Conservation (phyloP, 2,888 invertebrate genomes). For the Drosophila borborema region DNA sequence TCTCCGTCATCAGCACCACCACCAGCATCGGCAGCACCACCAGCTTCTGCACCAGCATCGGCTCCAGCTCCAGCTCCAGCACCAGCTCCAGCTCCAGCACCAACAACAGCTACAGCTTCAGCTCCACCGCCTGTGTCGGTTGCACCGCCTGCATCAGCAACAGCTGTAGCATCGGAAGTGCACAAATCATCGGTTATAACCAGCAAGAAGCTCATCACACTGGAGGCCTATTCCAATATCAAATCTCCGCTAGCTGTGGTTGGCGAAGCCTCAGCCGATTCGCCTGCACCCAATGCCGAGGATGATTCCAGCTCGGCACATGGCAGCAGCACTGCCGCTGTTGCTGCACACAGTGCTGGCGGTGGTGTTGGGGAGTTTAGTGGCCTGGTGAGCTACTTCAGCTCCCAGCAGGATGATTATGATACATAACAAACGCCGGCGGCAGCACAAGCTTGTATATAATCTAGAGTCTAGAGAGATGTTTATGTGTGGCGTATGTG, state of each 20-base stretch:
- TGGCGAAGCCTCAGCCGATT: conserved; percentile 67
- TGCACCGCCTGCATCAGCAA: conserved; percentile 23
- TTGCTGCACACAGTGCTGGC: conserved; percentile 46
- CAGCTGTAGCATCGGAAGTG: conserved; percentile 48
- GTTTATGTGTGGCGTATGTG: conserved; percentile 38
- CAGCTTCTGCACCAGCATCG: conserved; percentile 24
- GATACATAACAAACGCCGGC: conserved; percentile 88
- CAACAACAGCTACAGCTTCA: conserved; percentile 20
- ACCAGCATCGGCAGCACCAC: conserved; percentile 15
- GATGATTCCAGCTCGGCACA: conserved; percentile 78
- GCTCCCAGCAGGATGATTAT: conserved; percentile 95
- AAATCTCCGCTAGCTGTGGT: conserved; percentile 77
- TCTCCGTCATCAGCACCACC: conserved; percentile 21
- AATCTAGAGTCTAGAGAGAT: conserved; percentile 51
- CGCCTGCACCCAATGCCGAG: conserved; percentile 74
- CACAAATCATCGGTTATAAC: conserved; percentile 65
- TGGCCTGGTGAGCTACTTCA: conserved; percentile 96
- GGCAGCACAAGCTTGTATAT: conserved; percentile 65
- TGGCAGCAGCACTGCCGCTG: conserved; percentile 69
- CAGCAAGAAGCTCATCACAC: conserved; percentile 82
- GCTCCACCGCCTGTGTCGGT: neutral
- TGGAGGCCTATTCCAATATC: conserved; percentile 81
- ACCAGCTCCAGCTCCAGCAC: conserved; percentile 10
- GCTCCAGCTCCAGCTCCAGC: conserved; percentile 7
- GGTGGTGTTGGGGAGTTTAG: conserved; percentile 90